Conservation (phyloP, 2,888 invertebrate genomes). For the Volucella inflata region DNA sequence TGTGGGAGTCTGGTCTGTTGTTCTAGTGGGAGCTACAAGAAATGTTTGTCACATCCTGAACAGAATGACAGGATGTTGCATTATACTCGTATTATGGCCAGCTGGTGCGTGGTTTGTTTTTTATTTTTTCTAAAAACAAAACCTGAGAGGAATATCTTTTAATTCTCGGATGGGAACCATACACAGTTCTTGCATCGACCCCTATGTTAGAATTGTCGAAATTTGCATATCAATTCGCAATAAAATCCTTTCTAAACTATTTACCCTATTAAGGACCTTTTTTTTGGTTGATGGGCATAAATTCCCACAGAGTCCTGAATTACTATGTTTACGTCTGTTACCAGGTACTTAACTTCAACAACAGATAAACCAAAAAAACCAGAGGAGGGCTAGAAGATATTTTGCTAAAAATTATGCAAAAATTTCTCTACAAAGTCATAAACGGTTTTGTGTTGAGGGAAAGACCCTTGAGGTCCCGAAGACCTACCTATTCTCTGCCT, state of each 20-base stretch:
- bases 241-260: constrained; percentile 20
- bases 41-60: constrained; percentile 14
- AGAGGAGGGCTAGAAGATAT: constrained; percentile 18
- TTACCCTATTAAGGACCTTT: constrained; percentile 27
- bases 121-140: background rate
- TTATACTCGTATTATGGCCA: constrained; percentile 36
- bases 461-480: too few species aligned
- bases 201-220: background rate
- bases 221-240: constrained; percentile 27
- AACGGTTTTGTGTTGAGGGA: background rate
- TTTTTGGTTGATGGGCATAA: constrained; percentile 22
- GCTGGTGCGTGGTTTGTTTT: constrained; percentile 34
- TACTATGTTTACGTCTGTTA: constrained; percentile 71
- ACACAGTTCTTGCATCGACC: background rate
- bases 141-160: background rate
- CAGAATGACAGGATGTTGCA: constrained; percentile 53
- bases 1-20: constrained; percentile 10
- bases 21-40: constrained; percentile 38
- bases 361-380: constrained; percentile 14
- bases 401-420: constrained; percentile 65
- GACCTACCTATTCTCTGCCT: background rate
- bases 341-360: constrained; percentile 71
- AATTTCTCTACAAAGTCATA: constrained; percentile 57
- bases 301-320: constrained; percentile 69
- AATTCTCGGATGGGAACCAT: background rate